These are phyloP conservation scores for Chelonus insularis DNA, from an alignment of 1,140 invertebrate genomes.

Conservation along the genomic window DNA sequence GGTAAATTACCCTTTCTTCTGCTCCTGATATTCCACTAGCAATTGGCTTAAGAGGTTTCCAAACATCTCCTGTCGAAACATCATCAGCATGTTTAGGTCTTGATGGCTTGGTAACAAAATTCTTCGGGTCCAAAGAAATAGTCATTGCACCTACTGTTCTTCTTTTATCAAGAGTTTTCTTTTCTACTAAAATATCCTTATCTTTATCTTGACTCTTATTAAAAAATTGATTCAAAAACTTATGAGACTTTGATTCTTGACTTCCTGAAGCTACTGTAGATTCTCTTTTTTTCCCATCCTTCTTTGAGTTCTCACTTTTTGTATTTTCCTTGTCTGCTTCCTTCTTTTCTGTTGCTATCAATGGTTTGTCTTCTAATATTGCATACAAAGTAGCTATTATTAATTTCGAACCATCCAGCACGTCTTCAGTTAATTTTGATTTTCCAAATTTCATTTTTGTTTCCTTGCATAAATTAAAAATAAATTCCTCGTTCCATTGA, in stretches of 20 bases:
- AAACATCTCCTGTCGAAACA: conserved; percentile 74
- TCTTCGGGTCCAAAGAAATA: conserved; percentile 70
- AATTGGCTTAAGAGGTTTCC: conserved; percentile 73
- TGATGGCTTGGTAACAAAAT: conserved; percentile 67
- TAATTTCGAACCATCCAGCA: conserved; percentile 69
- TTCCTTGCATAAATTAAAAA: conserved; percentile 65
- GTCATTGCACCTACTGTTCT: conserved; percentile 71
- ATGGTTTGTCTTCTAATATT: conserved; percentile 65
- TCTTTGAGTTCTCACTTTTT: conserved; percentile 49
- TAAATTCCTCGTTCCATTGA: conserved; percentile 76
- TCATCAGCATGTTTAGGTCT: conserved; percentile 60
- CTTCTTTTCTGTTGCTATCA: conserved; percentile 57
- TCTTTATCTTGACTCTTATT: conserved; percentile 46
- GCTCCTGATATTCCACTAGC: conserved; percentile 65
- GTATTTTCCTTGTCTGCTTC: conserved; percentile 53
- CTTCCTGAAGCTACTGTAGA: conserved; percentile 22
- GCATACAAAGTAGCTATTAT: conserved; percentile 75
- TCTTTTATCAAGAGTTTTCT: conserved; percentile 65
- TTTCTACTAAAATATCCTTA: conserved; percentile 38
- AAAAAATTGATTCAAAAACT: conserved; percentile 51
- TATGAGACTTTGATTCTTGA: conserved; percentile 45
- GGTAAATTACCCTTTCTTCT: conserved; percentile 63
- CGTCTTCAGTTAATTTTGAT: conserved; percentile 54
- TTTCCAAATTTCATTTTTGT: conserved; percentile 58
- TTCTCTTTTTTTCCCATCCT: conserved; percentile 39